Percentiles rank a stretch among this genome's conserved stretches.
Conservation (phyloP, 2,113 vertebrate species). For the Phrynosoma blainvillii region DNA sequence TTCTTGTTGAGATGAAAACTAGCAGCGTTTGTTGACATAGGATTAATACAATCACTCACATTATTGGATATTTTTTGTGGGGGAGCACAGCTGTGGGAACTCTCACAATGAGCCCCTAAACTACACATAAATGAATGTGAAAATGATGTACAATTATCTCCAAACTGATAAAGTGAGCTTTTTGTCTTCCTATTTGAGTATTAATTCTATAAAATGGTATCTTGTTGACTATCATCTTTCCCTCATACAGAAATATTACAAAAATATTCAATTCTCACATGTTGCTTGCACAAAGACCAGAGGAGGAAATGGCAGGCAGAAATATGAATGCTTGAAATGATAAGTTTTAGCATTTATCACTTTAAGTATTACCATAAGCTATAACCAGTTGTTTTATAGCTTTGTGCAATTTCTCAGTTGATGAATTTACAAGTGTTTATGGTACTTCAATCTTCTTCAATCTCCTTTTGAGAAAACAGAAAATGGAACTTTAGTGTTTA, state of each 20-base stretch:
- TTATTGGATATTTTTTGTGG: no score
- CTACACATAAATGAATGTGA: not conserved
- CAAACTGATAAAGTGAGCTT: not conserved
- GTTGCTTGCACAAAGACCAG: slow-evolving; percentile 33
- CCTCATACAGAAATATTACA: not conserved
- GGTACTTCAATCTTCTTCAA: slow-evolving; percentile 28
- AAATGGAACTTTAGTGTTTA: slow-evolving; percentile 26
- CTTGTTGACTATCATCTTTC: slow-evolving; percentile 8
- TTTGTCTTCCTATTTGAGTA: accelerated
- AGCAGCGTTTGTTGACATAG: no score
- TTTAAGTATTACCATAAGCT: slow-evolving; percentile 36
- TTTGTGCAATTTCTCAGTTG: slow-evolving; percentile 44
- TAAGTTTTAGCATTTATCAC: slow-evolving; percentile 54
- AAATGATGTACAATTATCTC: not conserved
- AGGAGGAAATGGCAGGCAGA: slow-evolving; percentile 36
- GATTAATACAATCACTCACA: no score
- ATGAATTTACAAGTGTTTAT: slow-evolving; percentile 37
- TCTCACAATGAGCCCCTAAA: no score
- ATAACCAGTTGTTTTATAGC: slow-evolving; percentile 30
- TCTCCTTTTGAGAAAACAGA: not conserved
- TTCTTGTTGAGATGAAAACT: no score
- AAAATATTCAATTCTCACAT: slow-evolving; percentile 25
- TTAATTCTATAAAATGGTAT: slow-evolving; percentile 7
- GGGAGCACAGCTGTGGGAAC: no score
- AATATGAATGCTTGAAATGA: slow-evolving; percentile 46